Conservation (phyloP, 2,113 vertebrate species). For the Pelobates fuscus region DNA sequence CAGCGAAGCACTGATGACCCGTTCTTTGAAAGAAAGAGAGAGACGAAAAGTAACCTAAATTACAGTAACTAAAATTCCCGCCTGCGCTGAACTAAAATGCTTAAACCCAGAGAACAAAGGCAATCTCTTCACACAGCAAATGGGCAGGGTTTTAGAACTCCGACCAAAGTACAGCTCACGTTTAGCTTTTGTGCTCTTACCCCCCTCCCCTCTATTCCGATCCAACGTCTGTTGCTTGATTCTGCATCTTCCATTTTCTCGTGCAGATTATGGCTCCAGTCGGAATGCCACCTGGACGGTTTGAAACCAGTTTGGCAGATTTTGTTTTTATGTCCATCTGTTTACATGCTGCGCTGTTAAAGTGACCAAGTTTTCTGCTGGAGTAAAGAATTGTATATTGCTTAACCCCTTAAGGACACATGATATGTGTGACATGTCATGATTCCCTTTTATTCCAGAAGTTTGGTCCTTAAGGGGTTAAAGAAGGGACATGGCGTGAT, state of each 20-base stretch:
- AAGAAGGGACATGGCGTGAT: background rate
- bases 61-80: background rate
- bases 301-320: slow-evolving; percentile 23
- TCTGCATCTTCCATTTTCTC: slow-evolving; percentile 9
- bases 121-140: slow-evolving; percentile 13
- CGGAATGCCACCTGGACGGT: slow-evolving; percentile 27
- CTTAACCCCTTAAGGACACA: too few species aligned
- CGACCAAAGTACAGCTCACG: slow-evolving; percentile 5
- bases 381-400: background rate
- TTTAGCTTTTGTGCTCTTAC: background rate
- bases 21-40: slow-evolving; percentile 1
- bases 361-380: background rate
- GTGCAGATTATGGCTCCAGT: slow-evolving; percentile 27
- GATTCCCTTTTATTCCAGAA: too few species aligned
- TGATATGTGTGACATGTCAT: too few species aligned
- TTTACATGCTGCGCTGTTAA: slow-evolving; percentile 15
- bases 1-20: background rate
- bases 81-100: slow-evolving; percentile 8
- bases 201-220: slow-evolving; percentile 3
- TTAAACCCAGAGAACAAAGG: slow-evolving; percentile 23
- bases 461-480: too few species aligned
- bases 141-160: slow-evolving; percentile 5
- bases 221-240: slow-evolving; percentile 29
- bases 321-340: slow-evolving; percentile 35
- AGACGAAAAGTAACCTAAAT: background rate